Evolutionary conservation across 2,113 vertebrate species (phyloP).

Genomic region (Platysteira castanea): DNA sequence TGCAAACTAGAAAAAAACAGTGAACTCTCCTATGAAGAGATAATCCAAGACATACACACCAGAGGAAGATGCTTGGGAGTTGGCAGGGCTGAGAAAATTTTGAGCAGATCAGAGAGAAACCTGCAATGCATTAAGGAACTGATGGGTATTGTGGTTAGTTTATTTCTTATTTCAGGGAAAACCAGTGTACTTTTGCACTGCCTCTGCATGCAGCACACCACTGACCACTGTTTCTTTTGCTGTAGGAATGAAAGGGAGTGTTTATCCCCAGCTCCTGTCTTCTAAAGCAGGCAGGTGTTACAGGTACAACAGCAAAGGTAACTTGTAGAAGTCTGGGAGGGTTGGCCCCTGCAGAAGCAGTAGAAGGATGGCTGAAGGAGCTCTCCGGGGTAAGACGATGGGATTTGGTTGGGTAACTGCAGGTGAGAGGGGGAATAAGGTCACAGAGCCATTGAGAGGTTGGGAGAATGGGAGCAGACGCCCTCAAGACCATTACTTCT

Average conservation of each 20-base stretch:
- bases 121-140: not conserved
- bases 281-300: not conserved
- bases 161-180: not conserved
- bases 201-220: not conserved
- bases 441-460: not conserved
- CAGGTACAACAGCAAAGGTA: not conserved
- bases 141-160: not conserved
- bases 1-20: not conserved
- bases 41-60: not conserved
- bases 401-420: not conserved
- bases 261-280: not conserved
- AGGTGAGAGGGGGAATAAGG: not conserved
- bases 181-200: not conserved
- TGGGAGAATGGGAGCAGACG: not conserved
- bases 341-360: not conserved
- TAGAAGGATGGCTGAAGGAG: not conserved
- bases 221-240: not conserved
- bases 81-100: not conserved
- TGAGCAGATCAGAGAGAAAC: not conserved
- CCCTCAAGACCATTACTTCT: not conserved
- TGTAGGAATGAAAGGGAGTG: not conserved
- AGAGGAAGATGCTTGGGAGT: not conserved
- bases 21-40: not conserved
- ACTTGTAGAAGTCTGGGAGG: not conserved
- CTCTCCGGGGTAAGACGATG: not conserved